These are phyloP conservation scores for Adelges cooleyi DNA, from an alignment of 1,140 invertebrate species.

Conservation along the genomic window DNA sequence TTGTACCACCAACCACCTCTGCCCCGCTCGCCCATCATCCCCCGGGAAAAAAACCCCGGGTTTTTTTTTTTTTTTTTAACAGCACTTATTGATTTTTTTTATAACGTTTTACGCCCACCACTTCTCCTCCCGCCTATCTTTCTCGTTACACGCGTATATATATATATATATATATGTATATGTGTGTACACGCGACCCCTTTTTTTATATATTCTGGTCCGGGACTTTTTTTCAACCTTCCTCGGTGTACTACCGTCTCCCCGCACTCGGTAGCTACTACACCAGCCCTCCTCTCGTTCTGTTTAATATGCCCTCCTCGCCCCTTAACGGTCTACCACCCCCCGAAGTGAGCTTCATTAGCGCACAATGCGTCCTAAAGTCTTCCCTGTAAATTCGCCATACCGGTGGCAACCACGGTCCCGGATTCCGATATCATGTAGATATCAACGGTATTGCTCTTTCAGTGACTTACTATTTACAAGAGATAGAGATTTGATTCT, in stretches of 20 bases:
- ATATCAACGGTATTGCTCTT: too few species aligned
- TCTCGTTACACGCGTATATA: not conserved
- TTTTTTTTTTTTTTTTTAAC: conserved; percentile 25
- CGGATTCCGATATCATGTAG: too few species aligned
- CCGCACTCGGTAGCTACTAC: not conserved
- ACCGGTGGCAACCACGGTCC: too few species aligned
- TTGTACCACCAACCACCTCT: too few species aligned
- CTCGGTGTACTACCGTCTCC: not conserved
- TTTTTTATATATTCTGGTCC: conserved; percentile 21
- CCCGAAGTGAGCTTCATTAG: conserved; percentile 18
- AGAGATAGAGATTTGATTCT: too few species aligned
- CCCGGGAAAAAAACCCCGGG: conserved; percentile 24
- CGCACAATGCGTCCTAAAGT: conserved; percentile 22
- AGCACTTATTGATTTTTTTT: conserved; percentile 28
- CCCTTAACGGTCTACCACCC: not conserved
- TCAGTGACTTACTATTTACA: too few species aligned
- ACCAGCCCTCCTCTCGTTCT: not conserved
- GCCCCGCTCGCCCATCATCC: conserved; percentile 4
- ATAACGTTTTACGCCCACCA: conserved; percentile 25
- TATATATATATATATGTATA: not conserved
- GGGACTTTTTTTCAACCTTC: conserved; percentile 26
- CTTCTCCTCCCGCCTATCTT: not conserved
- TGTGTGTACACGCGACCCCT: conserved; percentile 20
- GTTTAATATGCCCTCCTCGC: not conserved
- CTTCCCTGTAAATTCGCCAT: conserved; percentile 16